phyloP scores from a whole-genome alignment of 1,140 invertebrate species.

The Caligus rogercresseyi region DNA sequence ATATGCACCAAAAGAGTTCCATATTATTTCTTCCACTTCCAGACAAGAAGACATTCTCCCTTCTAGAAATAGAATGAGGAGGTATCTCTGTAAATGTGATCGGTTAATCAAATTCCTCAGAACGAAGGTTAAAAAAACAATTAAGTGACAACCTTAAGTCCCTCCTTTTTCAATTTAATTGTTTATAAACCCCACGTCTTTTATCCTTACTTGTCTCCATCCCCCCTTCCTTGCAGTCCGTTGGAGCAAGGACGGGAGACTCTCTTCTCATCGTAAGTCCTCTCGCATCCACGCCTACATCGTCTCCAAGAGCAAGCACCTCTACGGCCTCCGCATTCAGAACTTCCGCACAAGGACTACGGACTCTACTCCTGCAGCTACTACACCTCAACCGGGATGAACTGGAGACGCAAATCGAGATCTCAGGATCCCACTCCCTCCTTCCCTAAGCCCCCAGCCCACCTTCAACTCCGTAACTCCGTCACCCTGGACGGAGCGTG shows the following conservation, averaged over 20 bases:
- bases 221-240: not conserved
- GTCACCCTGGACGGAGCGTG: conserved; percentile 4
- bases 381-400: not conserved
- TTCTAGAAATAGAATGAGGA: too few relatives aligned
- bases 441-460: not conserved
- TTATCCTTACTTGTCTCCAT: too few relatives aligned
- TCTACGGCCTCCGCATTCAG: not conserved
- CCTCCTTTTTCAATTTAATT: too few relatives aligned
- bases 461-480: not conserved
- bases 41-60: too few relatives aligned
- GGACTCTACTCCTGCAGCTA: not conserved
- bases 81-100: too few relatives aligned
- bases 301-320: not conserved
- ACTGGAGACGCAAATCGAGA: not conserved
- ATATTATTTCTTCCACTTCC: too few relatives aligned
- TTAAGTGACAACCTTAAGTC: too few relatives aligned
- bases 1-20: too few relatives aligned
- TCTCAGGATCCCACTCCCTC: conserved; percentile 5
- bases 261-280: not conserved
- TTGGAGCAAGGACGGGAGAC: conserved; percentile 3
- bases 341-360: not conserved
- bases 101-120: too few relatives aligned
- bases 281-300: not conserved
- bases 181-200: too few relatives aligned
- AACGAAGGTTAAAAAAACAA: too few relatives aligned